Evolutionary conservation across 2,797 vertebrate genomes (phyloP).

Genomic region (Ceryle rudis): DNA sequence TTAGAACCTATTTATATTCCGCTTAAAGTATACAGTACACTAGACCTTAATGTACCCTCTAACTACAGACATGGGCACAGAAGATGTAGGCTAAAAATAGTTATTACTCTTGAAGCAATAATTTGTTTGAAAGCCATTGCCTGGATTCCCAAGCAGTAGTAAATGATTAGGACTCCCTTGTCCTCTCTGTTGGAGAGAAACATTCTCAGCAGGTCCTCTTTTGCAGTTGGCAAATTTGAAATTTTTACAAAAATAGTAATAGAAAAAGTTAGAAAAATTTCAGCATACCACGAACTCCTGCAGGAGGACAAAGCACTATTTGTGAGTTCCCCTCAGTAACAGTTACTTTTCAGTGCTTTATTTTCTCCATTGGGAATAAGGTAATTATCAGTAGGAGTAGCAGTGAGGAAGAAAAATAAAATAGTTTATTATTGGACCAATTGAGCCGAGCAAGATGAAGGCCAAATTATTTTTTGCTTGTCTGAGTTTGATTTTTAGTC

Average conservation of each 20-base stretch:
- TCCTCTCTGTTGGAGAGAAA: conserved; percentile 27
- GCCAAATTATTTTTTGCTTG: conserved; percentile 31
- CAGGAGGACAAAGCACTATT: neutral
- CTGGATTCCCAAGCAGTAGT: conserved; percentile 38
- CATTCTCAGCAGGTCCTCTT: conserved; percentile 36
- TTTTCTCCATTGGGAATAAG: neutral
- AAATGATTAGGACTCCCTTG: neutral
- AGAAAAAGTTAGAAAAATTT: conserved; percentile 18
- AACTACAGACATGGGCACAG: conserved; percentile 41
- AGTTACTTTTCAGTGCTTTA: neutral
- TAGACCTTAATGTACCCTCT: conserved; percentile 69
- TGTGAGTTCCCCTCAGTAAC: neutral
- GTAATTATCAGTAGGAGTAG: conserved; percentile 22
- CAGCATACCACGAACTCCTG: neutral
- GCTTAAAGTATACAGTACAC: conserved; percentile 28
- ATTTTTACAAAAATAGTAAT: neutral
- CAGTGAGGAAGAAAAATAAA: conserved; percentile 49
- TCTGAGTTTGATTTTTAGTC: conserved; percentile 64
- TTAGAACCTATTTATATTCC: conserved; percentile 67
- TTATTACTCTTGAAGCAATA: conserved; percentile 41
- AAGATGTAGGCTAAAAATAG: conserved; percentile 62
- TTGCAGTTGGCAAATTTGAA: conserved; percentile 18
- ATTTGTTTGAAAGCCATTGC: conserved; percentile 41
- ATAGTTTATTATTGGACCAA: conserved; percentile 56
- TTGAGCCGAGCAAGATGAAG: neutral